Conservation (phyloP, 2,888 invertebrate species). For the Sarcophaga carnaria region DNA sequence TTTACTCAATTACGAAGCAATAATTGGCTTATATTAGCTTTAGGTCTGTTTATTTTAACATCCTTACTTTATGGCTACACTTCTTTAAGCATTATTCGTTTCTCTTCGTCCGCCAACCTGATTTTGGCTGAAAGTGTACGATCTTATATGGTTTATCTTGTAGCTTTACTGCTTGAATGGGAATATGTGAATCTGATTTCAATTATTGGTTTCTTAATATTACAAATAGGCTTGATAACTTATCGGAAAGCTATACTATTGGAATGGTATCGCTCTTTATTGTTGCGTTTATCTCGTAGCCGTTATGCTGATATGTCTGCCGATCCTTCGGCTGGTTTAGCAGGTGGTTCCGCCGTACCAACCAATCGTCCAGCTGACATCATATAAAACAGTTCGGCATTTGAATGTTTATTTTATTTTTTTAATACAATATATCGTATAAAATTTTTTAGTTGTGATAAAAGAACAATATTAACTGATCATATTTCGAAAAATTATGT, state of each 20-base stretch:
- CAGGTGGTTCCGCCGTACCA: slow-evolving; percentile 65
- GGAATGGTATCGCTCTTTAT: slow-evolving; percentile 75
- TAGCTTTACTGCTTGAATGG: slow-evolving; percentile 89
- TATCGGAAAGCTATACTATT: slow-evolving; percentile 87
- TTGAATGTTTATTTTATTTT: slow-evolving; percentile 12
- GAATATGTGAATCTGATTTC: slow-evolving; percentile 91
- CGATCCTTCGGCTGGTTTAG: slow-evolving; percentile 63
- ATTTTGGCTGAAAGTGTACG: slow-evolving; percentile 95
- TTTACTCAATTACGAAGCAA: slow-evolving; percentile 89
- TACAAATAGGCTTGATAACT: slow-evolving; percentile 91
- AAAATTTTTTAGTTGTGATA: slow-evolving; percentile 41
- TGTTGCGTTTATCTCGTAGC: slow-evolving; percentile 74
- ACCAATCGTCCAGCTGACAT: slow-evolving; percentile 78
- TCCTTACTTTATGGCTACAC: slow-evolving; percentile 97
- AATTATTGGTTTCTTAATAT: slow-evolving; percentile 88
- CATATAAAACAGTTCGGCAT: slow-evolving; percentile 70
- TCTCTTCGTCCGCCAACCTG: slow-evolving; percentile 94
- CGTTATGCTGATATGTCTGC: slow-evolving; percentile 75
- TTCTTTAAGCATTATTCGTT: slow-evolving; percentile 95
- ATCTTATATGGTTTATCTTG: slow-evolving; percentile 94
- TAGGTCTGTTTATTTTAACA: slow-evolving; percentile 88
- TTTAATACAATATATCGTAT: slow-evolving; percentile 15
- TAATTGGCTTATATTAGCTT: slow-evolving; percentile 84
- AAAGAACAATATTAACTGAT: slow-evolving; percentile 24
- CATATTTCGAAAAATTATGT: neutral